Base-by-base conservation (phyloP, 2,888 invertebrate species). In the Macaria notata region DNA sequence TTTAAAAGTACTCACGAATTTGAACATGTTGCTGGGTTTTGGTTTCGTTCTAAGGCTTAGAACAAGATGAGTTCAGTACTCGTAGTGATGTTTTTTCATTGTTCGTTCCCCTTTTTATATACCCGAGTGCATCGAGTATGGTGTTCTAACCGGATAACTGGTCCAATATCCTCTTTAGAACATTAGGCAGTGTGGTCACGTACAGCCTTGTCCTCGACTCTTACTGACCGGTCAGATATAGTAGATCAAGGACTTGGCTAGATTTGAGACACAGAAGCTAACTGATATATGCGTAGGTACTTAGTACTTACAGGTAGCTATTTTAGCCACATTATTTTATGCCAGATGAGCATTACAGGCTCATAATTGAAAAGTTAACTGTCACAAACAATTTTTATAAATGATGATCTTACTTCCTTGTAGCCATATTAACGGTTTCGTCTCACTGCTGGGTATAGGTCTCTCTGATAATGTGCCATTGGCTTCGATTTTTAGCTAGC, bases 101-200 rank as follows among this genome's bases (percentile, higher is more conserved):
- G 61, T 54, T 60, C 61, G 54, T 50, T 56, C 63, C 61, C 61
- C 73, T 76, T 80, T 79, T 73, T 82, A 82, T 81, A 79, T 69
- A 54, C 65, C 65, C 62, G 69, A 63, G 66, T 66, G 59, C 58
- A 61, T 47, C 19, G 49, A 58, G 59, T 69, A 76, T 71, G 75
- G 71, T 54, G 64, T 52, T 58, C 61, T 62, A 71, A 69, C 81
- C 86, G 88, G 88, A 87, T 83, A 86, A 86, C 73, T 69, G 64
- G 65, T 61, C 62, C 62, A 74, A 77, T 84, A 88, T 89, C 88
- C 87, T 89, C 78, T 68, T 81, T 50, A 38, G 56, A 19, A 51
- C 47, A 73, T 81, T 88, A 79, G 58, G 70, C 71, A 87, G 75
- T 78, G 66, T 70, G 58, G 68, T 80, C 90, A 89, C 88, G 89